Evolutionary conservation across 2,797 vertebrate genomes (phyloP).

Genomic region (Oreonectes daqikongensis): DNA sequence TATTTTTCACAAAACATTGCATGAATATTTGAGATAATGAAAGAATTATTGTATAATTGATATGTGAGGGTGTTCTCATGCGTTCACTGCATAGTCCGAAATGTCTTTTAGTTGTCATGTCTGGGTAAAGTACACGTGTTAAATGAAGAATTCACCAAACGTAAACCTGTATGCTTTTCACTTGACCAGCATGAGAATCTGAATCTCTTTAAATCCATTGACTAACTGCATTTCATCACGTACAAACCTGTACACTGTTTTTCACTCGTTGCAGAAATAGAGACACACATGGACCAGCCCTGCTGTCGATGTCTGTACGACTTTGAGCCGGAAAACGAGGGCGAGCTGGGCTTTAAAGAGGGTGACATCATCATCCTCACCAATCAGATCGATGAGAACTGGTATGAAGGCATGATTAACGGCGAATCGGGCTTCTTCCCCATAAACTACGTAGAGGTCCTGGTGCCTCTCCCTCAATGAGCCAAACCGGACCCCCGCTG

Average conservation of each 20-base stretch:
- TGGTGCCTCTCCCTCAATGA: conserved; percentile 90
- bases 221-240: neutral
- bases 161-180: too few species aligned
- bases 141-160: too few species aligned
- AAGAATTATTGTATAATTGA: too few species aligned
- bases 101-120: too few species aligned
- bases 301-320: conserved; percentile 93
- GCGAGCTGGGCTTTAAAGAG: conserved; percentile 95
- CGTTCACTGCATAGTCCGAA: too few species aligned
- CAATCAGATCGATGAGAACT: conserved; percentile 96
- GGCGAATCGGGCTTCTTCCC: conserved; percentile 95
- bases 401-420: conserved; percentile 92
- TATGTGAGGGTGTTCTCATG: too few species aligned
- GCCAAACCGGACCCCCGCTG: conserved; percentile 28
- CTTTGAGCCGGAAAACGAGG: conserved; percentile 93
- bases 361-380: conserved; percentile 94
- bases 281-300: conserved; percentile 85
- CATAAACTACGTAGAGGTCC: conserved; percentile 93
- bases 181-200: too few species aligned
- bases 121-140: too few species aligned
- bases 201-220: too few species aligned
- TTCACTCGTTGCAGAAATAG: conserved; percentile 73
- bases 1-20: too few species aligned
- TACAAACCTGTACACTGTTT: neutral
- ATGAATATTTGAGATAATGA: too few species aligned